Evolutionary conservation across 1,140 invertebrate species (phyloP), one percentile per base, ranked within the genome.

Genomic region (Drosophila ananassae): DNA sequence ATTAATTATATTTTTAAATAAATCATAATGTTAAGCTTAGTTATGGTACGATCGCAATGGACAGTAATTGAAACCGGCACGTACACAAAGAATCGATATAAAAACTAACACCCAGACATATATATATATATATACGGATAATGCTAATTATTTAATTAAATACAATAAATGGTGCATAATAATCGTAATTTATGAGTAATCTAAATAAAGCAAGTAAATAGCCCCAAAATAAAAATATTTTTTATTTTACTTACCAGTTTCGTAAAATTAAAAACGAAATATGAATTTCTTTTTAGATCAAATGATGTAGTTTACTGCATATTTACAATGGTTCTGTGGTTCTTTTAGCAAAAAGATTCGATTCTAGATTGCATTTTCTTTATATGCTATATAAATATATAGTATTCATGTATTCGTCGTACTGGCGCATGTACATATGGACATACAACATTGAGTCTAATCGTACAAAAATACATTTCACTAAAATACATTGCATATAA

Each of bases 381-480:
- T 73, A 62, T 32, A 62, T 46, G 50, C 10, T 74, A 50, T 51
- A 73, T 50, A 73, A 32, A 73, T 72, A 71, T 73, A 73, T 53
- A 73, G 63, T 68, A 24, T 69, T 54, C 24, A 47, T 37, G 62
- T 54, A 55, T 47, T 68, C 56, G 59, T 68, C 56, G 59, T 62
- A 63, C 59, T 50, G 30, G 68, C 39, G 58, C 39, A 57, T 74
- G 57, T 64, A 64, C 60, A 72, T 66, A 50, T 72, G 44, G 46
- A 63, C 66, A 73, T 44, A 41, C 64, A 66, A 57, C 77, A 58
- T 77, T 58, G 57, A 75, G 54, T 76, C 64, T 44, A 44, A 82
- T 87, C 79, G 74, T 89, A 89, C 57, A 89, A 89, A 89, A 89
- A 89, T 89, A 89, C 84, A 83, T 89, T 89, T 89, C 58, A 89